Base-by-base conservation (phyloP, 1,140 invertebrate species). In the Anthonomus grandis region DNA sequence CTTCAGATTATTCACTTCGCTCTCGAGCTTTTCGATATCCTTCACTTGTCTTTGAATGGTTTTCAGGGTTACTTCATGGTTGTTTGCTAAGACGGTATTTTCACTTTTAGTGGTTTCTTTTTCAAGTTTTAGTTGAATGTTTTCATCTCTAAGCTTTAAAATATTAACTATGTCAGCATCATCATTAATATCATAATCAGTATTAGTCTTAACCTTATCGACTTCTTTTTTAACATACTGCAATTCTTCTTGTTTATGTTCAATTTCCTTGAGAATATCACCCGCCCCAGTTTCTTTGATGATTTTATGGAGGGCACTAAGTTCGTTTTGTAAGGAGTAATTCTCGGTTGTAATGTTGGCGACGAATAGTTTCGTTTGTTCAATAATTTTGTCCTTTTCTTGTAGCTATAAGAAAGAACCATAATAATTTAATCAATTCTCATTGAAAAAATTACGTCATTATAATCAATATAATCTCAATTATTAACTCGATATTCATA, bases 221-320 rank as follows among this genome's bases (percentile, higher is more conserved):
- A 62, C 64, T 21, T 65, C 53, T 2, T 52, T 59, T 48, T 66
- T 57, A 25, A 66, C 50, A 23, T 23, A 38, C 12, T 48, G 24
- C 2, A 67, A 13, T 42, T 64, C 60, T 48, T 61, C 59, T 24
- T 69, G 64, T 8, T 58, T 56, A 25, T 48, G 53, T 3, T 59
- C 55, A 13, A 66, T 55, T 49, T 66, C 55, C 25, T 42, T 62
- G 9, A 64, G 48, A 9, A 67, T 53, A 36, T 69, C 64, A 8
- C 65, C 65, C 23, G 62, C 57, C 8, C 65, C 65, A 12, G 62
- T 58, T 31, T 54, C 55, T 19, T 24, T 24, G 9, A 59, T 23
- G 12, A 50, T 15, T 21, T 23, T 50, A 23, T 62, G 58, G 17
- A 62, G 13, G n/a, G 36, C 37, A 4, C 18, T 34, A 8, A 62